Evolutionary conservation across 2,797 vertebrate species (phyloP).

Genomic region (Malurus leucopterus): DNA sequence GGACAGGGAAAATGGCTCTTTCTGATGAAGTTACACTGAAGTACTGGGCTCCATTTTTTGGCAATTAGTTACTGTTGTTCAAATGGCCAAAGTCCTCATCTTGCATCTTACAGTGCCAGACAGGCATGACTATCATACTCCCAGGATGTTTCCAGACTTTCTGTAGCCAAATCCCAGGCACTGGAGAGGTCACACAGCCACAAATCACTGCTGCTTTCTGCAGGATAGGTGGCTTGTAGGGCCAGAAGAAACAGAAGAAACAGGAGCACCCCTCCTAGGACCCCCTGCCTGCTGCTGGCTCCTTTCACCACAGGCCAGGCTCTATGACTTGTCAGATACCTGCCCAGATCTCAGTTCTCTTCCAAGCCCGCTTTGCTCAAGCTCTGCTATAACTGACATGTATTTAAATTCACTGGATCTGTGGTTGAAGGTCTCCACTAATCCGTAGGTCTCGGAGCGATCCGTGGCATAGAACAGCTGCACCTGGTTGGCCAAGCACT

Average conservation of each 20-base stretch:
- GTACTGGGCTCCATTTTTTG: background rate
- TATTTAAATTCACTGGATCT: constrained; percentile 86
- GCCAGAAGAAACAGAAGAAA: background rate
- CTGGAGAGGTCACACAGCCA: too few species aligned
- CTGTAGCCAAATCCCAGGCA: background rate
- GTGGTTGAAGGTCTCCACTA: constrained; percentile 94
- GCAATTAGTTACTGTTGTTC: background rate
- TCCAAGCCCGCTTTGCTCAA: constrained; percentile 86
- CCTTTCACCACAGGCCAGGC: background rate
- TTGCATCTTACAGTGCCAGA: background rate
- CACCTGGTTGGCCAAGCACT: constrained; percentile 93
- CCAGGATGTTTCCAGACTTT: background rate
- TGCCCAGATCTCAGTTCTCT: constrained; percentile 44
- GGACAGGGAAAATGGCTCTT: background rate
- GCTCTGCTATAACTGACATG: constrained; percentile 86
- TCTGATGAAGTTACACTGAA: background rate
- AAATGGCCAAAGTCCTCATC: background rate
- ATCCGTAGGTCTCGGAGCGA: constrained; percentile 74
- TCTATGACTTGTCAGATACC: constrained; percentile 51
- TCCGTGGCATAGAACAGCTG: constrained; percentile 94
- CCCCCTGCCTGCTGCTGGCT: background rate
- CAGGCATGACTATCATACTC: background rate
- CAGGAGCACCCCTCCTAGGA: background rate
- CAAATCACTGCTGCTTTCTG: too few species aligned
- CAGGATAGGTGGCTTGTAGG: too few species aligned